These are phyloP conservation scores for Athalia rosae DNA, from an alignment of 2,888 invertebrate genomes.

Conservation along the genomic window DNA sequence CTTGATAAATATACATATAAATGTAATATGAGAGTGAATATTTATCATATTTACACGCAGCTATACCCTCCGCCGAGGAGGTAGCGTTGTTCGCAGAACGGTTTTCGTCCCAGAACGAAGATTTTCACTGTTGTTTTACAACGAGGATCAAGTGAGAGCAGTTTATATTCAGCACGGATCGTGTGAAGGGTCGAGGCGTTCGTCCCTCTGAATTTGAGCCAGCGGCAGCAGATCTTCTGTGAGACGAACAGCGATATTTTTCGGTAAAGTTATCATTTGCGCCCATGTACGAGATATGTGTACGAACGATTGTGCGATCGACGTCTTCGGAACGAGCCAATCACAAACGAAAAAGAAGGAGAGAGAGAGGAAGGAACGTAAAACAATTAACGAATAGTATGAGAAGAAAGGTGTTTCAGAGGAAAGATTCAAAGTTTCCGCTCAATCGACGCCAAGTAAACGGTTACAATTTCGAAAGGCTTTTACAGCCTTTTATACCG, in stretches of 20 bases:
- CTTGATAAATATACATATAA: constrained; percentile 9
- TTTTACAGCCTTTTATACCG: background rate
- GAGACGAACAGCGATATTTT: constrained; percentile 29
- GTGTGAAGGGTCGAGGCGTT: constrained; percentile 21
- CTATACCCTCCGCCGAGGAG: background rate
- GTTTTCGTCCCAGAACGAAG: constrained; percentile 14
- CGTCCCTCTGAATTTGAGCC: constrained; percentile 38
- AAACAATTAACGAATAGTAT: background rate
- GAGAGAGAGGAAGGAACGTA: background rate
- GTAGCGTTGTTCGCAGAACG: constrained; percentile 11
- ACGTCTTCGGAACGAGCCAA: background rate
- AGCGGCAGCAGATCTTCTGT: background rate
- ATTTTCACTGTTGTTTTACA: constrained; percentile 36
- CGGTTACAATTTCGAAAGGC: background rate
- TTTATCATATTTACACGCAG: constrained; percentile 27
- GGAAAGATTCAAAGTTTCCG: constrained; percentile 27
- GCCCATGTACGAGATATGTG: background rate
- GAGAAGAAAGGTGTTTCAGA: background rate
- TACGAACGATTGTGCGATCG: background rate
- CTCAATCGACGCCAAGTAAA: constrained; percentile 18
- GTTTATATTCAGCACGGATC: constrained; percentile 35
- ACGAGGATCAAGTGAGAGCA: constrained; percentile 39
- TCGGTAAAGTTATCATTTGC: constrained; percentile 14
- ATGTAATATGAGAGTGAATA: constrained; percentile 18
- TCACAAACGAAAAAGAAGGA: constrained; percentile 1